These are phyloP conservation scores for Alentia gelatinosa DNA, from an alignment of 2,888 invertebrate genomes.

Conservation along the genomic window DNA sequence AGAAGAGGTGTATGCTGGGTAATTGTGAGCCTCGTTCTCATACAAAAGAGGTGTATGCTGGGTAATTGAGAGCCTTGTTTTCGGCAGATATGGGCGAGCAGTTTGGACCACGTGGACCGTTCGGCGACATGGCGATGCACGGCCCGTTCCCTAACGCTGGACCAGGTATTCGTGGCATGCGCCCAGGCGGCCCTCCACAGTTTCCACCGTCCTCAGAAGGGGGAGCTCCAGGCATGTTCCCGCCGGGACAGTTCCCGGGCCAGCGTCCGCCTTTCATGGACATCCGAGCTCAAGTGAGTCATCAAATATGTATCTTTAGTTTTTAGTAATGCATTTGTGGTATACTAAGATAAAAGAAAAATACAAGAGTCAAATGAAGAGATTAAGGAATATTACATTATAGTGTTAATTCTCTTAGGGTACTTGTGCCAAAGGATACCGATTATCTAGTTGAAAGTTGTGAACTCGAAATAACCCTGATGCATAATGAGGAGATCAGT, in stretches of 20 bases:
- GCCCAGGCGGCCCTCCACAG: conserved; percentile 5
- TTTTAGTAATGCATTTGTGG: too few relatives aligned
- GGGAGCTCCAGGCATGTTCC: conserved; percentile 19
- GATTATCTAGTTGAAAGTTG: too few relatives aligned
- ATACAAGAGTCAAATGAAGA: not conserved
- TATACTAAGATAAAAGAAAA: too few relatives aligned
- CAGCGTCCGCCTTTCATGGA: conserved; percentile 54
- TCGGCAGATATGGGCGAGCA: conserved; percentile 53
- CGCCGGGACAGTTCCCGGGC: conserved; percentile 39
- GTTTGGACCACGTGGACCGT: conserved; percentile 51
- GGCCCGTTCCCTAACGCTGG: not conserved
- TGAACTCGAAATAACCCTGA: too few relatives aligned
- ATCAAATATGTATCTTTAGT: too few relatives aligned
- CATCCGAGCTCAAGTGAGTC: conserved; percentile 50
- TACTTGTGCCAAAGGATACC: too few relatives aligned
- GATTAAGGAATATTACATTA: not conserved
- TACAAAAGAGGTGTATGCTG: too few relatives aligned
- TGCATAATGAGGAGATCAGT: too few relatives aligned
- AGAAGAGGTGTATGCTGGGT: too few relatives aligned
- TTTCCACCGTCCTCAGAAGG: conserved; percentile 32
- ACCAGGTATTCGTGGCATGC: conserved; percentile 1
- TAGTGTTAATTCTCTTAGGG: too few relatives aligned
- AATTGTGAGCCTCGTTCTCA: too few relatives aligned
- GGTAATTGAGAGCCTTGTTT: too few relatives aligned
- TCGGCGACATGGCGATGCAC: conserved; percentile 27